Conservation (phyloP, 2,888 invertebrate genomes). For the Ormia ochracea region DNA sequence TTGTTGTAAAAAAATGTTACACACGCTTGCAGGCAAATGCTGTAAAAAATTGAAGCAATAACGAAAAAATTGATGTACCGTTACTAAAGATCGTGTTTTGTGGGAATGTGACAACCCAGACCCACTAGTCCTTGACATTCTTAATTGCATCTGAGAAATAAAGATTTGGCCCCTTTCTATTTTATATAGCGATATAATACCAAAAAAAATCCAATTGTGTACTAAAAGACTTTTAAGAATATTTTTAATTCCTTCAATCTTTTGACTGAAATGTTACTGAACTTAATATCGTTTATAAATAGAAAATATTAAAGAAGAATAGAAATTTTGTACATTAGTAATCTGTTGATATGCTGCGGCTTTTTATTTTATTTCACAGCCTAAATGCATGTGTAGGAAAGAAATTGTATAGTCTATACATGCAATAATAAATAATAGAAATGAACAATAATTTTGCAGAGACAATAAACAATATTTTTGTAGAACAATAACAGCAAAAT, state of each 20-base stretch:
- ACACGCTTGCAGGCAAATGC: no score
- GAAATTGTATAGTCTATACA: neutral
- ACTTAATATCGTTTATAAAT: neutral
- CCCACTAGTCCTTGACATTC: no score
- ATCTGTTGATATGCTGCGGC: slow-evolving; percentile 1
- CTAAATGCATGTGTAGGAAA: slow-evolving; percentile 14
- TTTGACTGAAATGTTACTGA: slow-evolving; percentile 6
- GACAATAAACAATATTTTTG: slow-evolving; percentile 23
- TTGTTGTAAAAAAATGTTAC: no score
- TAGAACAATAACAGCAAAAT: slow-evolving; percentile 17
- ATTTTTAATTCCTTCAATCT: neutral
- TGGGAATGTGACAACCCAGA: no score
- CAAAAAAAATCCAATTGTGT: no score
- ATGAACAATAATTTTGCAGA: slow-evolving; percentile 7
- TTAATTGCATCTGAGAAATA: no score
- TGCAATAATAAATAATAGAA: neutral
- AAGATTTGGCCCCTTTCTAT: no score
- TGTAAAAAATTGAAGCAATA: no score
- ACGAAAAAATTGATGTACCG: no score
- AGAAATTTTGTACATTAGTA: slow-evolving; percentile 6
- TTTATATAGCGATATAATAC: no score
- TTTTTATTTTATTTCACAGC: no score
- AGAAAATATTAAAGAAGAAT: neutral
- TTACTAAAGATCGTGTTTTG: no score
- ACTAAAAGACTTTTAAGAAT: neutral